A percentile compares a stretch with the other conserved stretches of the same genome.
phyloP scores from a whole-genome alignment of 2,888 invertebrate genomes.

The Ophioninae sp. region DNA sequence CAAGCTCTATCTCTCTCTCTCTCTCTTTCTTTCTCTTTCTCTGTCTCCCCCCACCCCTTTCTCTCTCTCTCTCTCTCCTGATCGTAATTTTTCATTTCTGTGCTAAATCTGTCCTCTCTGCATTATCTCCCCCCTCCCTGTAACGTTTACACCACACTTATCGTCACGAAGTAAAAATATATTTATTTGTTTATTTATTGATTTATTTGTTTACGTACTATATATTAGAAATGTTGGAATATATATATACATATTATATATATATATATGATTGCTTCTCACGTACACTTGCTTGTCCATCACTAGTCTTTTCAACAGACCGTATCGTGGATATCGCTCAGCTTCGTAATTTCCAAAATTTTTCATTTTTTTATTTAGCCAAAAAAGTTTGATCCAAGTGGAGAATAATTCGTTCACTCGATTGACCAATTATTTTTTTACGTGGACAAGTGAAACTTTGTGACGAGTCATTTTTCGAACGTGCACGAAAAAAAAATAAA shows the following conservation, averaged over 20 bases:
- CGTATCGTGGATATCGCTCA: constrained; percentile 60
- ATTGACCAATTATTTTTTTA: too few species aligned
- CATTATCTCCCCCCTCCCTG: not conserved
- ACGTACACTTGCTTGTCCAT: constrained; percentile 60
- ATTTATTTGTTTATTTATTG: not conserved
- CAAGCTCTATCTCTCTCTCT: constrained; percentile 41
- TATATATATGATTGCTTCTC: too few species aligned
- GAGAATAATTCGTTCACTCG: too few species aligned
- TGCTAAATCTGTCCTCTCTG: constrained; percentile 31
- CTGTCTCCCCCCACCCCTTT: constrained; percentile 35
- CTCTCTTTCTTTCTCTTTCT: constrained; percentile 44
- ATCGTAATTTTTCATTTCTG: constrained; percentile 34
- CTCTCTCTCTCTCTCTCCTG: constrained; percentile 50
- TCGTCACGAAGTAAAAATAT: constrained; percentile 26
- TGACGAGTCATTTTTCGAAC: too few species aligned
- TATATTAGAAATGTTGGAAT: too few species aligned
- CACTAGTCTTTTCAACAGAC: constrained; percentile 59
- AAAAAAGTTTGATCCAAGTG: too few species aligned
- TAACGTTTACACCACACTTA: constrained; percentile 32
- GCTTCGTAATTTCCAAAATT: not conserved
- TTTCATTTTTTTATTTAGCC: too few species aligned
- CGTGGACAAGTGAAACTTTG: too few species aligned
- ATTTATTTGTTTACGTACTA: not conserved
- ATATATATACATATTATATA: too few species aligned
- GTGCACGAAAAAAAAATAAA: too few species aligned